A percentile compares a stretch with the other conserved stretches of the same genome.
Evolutionary conservation across 2,888 invertebrate species (phyloP).

Genomic region (Branchipolynoe longqiensis): DNA sequence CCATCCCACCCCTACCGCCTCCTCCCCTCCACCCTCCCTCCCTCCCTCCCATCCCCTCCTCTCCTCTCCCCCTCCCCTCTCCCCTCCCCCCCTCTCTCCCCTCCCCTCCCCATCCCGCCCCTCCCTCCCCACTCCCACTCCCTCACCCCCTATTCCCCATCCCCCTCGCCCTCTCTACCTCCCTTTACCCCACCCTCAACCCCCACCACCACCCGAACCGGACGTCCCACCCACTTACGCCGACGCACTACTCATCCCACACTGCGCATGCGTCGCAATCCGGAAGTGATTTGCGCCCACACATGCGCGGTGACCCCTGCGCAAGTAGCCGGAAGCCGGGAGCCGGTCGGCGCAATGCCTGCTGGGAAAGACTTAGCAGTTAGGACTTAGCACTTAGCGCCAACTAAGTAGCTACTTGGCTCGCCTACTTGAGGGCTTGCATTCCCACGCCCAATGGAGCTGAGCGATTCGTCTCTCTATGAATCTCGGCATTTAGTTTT

Average conservation of each 20-base stretch:
- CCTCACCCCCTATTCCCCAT: background rate
- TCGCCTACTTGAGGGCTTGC: no score
- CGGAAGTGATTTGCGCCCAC: slow-evolving; percentile 6
- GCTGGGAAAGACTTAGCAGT: no score
- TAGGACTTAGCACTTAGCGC: no score
- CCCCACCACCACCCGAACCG: background rate
- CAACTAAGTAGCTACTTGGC: no score
- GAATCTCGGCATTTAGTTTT: no score
- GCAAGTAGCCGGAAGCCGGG: no score
- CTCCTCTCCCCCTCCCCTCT: background rate
- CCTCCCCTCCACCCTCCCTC: background rate
- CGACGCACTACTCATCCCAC: background rate
- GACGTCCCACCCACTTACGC: slow-evolving; percentile 20
- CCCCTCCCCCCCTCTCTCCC: background rate
- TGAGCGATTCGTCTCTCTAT: no score
- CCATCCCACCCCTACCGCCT: background rate
- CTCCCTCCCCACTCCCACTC: no score
- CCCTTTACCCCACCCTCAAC: slow-evolving; percentile 24
- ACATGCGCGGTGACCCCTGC: background rate
- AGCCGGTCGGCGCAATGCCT: no score
- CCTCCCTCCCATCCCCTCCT: background rate
- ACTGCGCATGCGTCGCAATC: background rate
- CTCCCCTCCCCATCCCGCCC: background rate
- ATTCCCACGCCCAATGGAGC: no score
- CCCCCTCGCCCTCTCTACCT: slow-evolving; percentile 1